Evolutionary conservation across 2,888 invertebrate genomes (phyloP), one percentile per base, ranked within the genome.

Genomic region (Incurvaria masculella): DNA sequence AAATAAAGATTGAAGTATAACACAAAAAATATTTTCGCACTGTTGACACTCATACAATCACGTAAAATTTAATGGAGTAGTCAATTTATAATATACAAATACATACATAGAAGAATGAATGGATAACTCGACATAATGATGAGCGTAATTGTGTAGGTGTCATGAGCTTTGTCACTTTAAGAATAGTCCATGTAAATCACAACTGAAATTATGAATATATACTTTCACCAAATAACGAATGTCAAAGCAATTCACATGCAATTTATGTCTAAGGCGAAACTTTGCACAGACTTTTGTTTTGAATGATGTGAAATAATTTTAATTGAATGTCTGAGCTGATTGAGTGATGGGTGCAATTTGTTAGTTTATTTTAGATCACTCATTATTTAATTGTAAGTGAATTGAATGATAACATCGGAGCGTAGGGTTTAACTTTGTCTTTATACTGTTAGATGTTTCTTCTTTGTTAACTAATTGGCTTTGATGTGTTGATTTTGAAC

Each of bases 11-110:
- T 71, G 72, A 72, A 46, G 23, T 42, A 42, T 26, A 68, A 55
- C 56, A 67, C 58, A 67, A 67, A 67, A 66, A 68, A 73, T 78
- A 78, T 76, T 78, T 76, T 78, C 75, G 73, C 78, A 78, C 76
- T 73, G 72, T 78, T 74, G 64, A 64, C 66, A 65, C 64, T 60
- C 66, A 45, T 54, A 51, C 47, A 45, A 38, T 33, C 46, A 46
- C 48, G 18, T 47, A 43, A 40, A 39, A 38, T 47, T 39, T 42
- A 42, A 44, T 52, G 55, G 56, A 60, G 62, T 67, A 69, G 70
- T 71, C 67, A 66, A 69, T 69, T 69, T 64, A 60, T 63, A 60
- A 60, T 63, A 47, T 26, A 19, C 18, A 33, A n/a, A 33, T 14
- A 11, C 8, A 11, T 33, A 33, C 33, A 33, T 33, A 33, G 33